These are phyloP conservation scores for Labrus mixtus DNA, from an alignment of 2,113 vertebrate species.

Conservation along the genomic window DNA sequence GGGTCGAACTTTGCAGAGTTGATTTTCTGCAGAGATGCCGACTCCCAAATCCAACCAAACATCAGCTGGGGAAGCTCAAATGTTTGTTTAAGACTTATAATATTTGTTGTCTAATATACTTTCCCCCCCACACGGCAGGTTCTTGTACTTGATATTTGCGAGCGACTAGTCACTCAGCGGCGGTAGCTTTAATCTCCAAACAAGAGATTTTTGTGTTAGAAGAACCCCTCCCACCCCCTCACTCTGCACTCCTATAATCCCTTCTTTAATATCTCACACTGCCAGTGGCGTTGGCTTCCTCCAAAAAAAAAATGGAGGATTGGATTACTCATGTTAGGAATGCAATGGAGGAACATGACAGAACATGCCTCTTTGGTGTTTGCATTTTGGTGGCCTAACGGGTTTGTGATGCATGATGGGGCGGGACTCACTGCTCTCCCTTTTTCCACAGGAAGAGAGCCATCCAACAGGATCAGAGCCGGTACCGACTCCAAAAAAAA, in stretches of 20 bases:
- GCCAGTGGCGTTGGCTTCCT: slow-evolving; percentile 56
- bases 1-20: slow-evolving; percentile 8
- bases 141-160: slow-evolving; percentile 41
- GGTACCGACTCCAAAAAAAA: slow-evolving; percentile 22
- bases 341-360: slow-evolving; percentile 56
- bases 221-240: slow-evolving; percentile 19
- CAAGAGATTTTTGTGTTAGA: slow-evolving; percentile 57
- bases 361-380: slow-evolving; percentile 46
- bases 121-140: slow-evolving; percentile 6
- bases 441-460: not conserved
- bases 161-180: slow-evolving; percentile 30
- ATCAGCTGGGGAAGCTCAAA: not conserved
- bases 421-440: slow-evolving; percentile 27
- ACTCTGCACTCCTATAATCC: slow-evolving; percentile 69
- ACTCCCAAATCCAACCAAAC: not conserved
- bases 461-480: slow-evolving; percentile 44
- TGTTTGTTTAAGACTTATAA: slow-evolving; percentile 21
- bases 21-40: slow-evolving; percentile 6
- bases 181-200: slow-evolving; percentile 69
- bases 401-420: slow-evolving; percentile 32
- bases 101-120: slow-evolving; percentile 29
- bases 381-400: slow-evolving; percentile 42
- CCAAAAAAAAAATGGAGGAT: slow-evolving; percentile 66
- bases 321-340: slow-evolving; percentile 66
- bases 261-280: slow-evolving; percentile 69